These are phyloP conservation scores for Eupleurogrammus muticus DNA, from an alignment of 2,797 vertebrate genomes.

Conservation along the genomic window DNA sequence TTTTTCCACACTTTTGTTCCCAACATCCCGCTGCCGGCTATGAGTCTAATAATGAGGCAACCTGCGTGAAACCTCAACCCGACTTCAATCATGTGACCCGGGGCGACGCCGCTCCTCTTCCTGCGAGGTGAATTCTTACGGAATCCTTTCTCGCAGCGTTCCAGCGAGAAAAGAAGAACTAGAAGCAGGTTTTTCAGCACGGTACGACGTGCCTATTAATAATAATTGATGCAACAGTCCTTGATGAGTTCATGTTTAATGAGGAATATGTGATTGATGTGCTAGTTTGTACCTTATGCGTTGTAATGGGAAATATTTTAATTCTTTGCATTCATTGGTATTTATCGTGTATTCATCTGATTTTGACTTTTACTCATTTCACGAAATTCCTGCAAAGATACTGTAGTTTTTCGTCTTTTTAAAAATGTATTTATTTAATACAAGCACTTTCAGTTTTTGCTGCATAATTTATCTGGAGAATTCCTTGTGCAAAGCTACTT, in stretches of 20 bases:
- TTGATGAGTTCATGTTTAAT: neutral
- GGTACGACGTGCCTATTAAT: neutral
- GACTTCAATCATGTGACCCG: constrained; percentile 46
- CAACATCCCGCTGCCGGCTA: constrained; percentile 24
- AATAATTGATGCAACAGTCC: neutral
- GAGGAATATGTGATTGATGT: too few relatives aligned
- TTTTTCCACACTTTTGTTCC: constrained; percentile 1
- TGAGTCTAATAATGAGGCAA: constrained; percentile 62
- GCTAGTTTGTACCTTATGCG: too few relatives aligned
- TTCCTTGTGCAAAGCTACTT: too few relatives aligned
- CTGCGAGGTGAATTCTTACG: constrained; percentile 63
- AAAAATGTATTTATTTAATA: too few relatives aligned
- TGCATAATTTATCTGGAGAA: too few relatives aligned
- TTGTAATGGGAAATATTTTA: too few relatives aligned
- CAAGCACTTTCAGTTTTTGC: too few relatives aligned
- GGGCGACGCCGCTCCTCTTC: constrained; percentile 67
- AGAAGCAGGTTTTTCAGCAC: neutral
- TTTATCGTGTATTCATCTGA: too few relatives aligned
- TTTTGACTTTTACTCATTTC: too few relatives aligned
- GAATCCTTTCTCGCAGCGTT: constrained; percentile 57
- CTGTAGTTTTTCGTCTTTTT: too few relatives aligned
- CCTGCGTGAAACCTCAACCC: constrained; percentile 50
- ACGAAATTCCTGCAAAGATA: too few relatives aligned
- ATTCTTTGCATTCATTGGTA: too few relatives aligned
- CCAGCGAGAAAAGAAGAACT: constrained; percentile 12